Evolutionary conservation across 2,113 vertebrate genomes (phyloP).

Genomic region (Cryptotis parvus): DNA sequence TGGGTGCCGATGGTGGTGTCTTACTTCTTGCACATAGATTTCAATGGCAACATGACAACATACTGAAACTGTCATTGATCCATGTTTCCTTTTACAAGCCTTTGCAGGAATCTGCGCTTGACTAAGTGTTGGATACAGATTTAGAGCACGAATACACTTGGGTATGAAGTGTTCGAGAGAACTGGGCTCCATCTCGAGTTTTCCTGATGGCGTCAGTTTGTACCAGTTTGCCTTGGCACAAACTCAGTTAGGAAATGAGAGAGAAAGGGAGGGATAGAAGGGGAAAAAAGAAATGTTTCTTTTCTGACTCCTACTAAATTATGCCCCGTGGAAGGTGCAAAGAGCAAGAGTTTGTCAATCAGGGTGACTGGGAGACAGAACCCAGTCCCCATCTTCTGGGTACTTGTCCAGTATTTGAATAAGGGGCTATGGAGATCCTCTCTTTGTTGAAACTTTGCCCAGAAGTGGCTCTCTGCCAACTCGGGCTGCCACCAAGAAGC

Average conservation of each 20-base stretch:
- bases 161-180: constrained; percentile 67
- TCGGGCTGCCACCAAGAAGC: constrained; percentile 30
- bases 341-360: neutral
- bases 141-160: constrained; percentile 75
- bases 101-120: constrained; percentile 70
- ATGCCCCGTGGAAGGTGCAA: neutral
- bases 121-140: constrained; percentile 74
- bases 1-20: neutral
- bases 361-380: neutral
- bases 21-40: constrained; percentile 36
- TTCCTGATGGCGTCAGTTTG: constrained; percentile 68
- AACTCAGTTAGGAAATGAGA: constrained; percentile 78
- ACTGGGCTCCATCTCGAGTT: constrained; percentile 73
- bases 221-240: constrained; percentile 78
- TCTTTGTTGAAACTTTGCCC: neutral
- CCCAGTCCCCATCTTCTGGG: neutral
- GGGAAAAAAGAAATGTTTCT: neutral
- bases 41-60: constrained; percentile 14
- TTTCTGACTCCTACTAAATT: constrained; percentile 12
- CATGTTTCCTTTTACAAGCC: constrained; percentile 58
- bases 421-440: neutral
- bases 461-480: constrained; percentile 43
- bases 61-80: constrained; percentile 58
- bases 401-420: neutral
- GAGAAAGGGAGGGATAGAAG: constrained; percentile 40